phyloP scores from a whole-genome alignment of 2,888 invertebrate genomes.

The Drosophila trichaetosa region DNA sequence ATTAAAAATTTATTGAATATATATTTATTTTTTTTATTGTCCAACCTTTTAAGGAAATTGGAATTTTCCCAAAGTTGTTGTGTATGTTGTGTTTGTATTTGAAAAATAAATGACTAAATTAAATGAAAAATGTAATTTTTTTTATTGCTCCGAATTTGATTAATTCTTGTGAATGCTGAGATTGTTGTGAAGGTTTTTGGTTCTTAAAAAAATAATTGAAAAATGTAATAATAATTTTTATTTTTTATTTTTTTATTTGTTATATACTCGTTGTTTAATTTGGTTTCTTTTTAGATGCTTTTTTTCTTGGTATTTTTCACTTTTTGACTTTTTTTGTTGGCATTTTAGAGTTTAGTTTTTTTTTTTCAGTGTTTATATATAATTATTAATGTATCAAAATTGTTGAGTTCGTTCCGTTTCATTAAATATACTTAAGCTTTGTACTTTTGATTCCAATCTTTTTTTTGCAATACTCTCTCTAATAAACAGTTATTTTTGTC shows the following conservation, averaged over 20 bases:
- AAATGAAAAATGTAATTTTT: neutral
- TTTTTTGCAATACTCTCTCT: constrained; percentile 53
- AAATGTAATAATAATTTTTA: neutral
- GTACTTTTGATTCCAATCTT: constrained; percentile 75
- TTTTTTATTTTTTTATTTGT: neutral
- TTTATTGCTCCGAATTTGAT: neutral
- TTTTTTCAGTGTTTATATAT: constrained; percentile 3
- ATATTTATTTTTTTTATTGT: neutral
- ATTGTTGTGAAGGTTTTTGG: neutral
- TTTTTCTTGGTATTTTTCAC: neutral
- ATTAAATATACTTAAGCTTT: constrained; percentile 42
- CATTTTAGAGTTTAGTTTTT: neutral
- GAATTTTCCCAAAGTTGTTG: neutral
- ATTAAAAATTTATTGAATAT: neutral
- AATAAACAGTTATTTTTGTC: constrained; percentile 15
- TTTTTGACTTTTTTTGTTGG: neutral
- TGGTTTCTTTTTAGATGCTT: neutral
- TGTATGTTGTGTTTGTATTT: neutral
- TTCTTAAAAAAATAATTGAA: neutral
- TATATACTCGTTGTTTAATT: neutral
- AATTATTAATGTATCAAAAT: constrained; percentile 28
- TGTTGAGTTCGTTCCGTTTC: constrained; percentile 38
- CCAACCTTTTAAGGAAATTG: neutral
- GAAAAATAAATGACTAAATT: neutral
- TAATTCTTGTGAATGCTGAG: neutral